Evolutionary conservation across 2,113 vertebrate genomes (phyloP).

Genomic region (Syrmaticus mikado): DNA sequence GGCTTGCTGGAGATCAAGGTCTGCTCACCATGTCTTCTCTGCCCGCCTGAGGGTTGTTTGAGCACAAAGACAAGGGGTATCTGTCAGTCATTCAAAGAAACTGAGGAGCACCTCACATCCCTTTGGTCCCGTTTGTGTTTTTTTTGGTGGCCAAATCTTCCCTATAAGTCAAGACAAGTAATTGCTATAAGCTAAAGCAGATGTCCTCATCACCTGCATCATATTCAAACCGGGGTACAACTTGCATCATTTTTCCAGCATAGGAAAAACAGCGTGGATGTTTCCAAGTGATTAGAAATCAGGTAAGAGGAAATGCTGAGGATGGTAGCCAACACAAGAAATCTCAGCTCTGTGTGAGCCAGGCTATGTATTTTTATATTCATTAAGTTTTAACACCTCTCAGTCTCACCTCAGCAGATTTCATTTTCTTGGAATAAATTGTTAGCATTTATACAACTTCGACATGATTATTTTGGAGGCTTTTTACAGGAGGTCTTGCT

Average conservation of each 20-base stretch:
- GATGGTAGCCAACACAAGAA: background rate
- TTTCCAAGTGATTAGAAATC: slow-evolving; percentile 47
- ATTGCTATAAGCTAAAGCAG: background rate
- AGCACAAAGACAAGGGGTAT: background rate
- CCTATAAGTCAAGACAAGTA: background rate
- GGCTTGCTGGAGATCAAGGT: background rate
- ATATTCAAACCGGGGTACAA: background rate
- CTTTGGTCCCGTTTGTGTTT: background rate
- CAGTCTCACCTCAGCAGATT: slow-evolving; percentile 44
- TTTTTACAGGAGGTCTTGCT: background rate
- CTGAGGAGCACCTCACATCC: background rate
- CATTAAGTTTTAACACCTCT: slow-evolving; percentile 44
- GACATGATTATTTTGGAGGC: background rate
- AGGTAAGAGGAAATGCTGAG: background rate
- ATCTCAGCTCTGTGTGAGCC: background rate
- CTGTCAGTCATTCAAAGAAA: background rate
- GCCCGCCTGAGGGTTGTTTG: background rate
- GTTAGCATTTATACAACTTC: slow-evolving; percentile 22
- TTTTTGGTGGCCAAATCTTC: background rate
- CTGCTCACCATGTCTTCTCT: background rate
- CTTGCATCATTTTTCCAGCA: background rate
- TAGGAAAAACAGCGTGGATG: background rate
- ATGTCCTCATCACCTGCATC: background rate
- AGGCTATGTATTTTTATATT: slow-evolving; percentile 23
- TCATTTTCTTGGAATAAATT: slow-evolving; percentile 53